Evolutionary conservation across 2,113 vertebrate species (phyloP).

Genomic region (Oostethus manadensis): DNA sequence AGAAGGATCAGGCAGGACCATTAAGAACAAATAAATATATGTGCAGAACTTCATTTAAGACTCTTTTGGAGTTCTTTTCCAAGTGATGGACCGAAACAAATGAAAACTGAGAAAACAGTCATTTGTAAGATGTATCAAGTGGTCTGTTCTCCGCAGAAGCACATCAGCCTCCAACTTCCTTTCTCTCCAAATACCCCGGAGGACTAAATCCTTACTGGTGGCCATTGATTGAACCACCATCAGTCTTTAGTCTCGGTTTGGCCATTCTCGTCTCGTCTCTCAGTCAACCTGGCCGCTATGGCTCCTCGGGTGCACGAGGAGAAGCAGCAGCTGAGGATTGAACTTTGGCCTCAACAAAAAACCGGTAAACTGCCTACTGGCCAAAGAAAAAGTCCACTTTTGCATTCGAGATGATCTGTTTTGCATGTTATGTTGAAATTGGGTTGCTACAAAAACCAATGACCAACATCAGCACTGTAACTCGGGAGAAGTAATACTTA

Average conservation of each 20-base stretch:
- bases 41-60: constrained; percentile 4
- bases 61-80: neutral
- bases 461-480: too few species aligned
- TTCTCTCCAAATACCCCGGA: constrained; percentile 22
- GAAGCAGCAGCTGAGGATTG: constrained; percentile 1
- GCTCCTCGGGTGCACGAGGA: neutral
- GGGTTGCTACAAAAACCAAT: too few species aligned
- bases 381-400: too few species aligned
- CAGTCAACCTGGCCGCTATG: neutral
- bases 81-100: neutral
- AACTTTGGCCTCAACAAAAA: neutral
- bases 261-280: neutral
- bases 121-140: constrained; percentile 33
- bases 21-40: constrained; percentile 37
- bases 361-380: too few species aligned
- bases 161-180: constrained; percentile 50
- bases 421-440: too few species aligned
- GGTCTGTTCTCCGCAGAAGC: constrained; percentile 43
- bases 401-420: too few species aligned
- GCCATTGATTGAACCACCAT: constrained; percentile 41
- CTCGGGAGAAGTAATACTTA: too few species aligned
- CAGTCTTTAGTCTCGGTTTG: neutral
- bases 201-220: constrained; percentile 33
- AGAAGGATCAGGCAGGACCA: constrained; percentile 18
- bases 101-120: constrained; percentile 19